phyloP scores from a whole-genome alignment of 2,797 vertebrate genomes.

The Gallinago nigripennis region DNA sequence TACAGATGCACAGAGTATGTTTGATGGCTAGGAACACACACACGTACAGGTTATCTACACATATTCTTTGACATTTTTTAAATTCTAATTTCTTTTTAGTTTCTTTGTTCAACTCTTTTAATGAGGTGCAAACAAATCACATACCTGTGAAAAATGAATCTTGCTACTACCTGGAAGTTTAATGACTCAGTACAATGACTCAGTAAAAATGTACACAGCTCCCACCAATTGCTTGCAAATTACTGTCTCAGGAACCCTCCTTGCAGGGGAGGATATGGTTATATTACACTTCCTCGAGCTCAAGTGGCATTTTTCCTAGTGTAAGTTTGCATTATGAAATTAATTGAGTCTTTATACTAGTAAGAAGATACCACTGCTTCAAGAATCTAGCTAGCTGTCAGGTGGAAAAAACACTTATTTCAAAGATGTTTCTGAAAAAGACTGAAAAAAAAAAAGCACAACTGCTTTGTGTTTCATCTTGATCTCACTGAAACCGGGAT shows the following conservation, averaged over 20 bases:
- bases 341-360: not conserved
- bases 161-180: not conserved
- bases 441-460: not conserved
- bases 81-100: not conserved
- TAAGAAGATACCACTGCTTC: not conserved
- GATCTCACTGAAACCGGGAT: not conserved
- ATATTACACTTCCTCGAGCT: not conserved
- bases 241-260: not conserved
- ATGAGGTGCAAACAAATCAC: not conserved
- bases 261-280: not conserved
- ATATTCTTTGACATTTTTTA: not conserved
- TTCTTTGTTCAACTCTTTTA: not conserved
- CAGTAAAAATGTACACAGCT: not conserved
- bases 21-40: not conserved
- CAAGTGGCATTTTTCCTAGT: not conserved
- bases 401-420: not conserved
- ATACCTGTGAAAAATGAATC: not conserved
- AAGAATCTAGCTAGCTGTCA: not conserved
- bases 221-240: not conserved
- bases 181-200: not conserved
- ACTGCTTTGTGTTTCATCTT: not conserved
- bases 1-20: not conserved
- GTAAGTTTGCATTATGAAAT: not conserved
- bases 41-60: not conserved
- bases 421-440: not conserved